phyloP scores from a whole-genome alignment of 2,888 invertebrate species.

The Lochmaea capreae region DNA sequence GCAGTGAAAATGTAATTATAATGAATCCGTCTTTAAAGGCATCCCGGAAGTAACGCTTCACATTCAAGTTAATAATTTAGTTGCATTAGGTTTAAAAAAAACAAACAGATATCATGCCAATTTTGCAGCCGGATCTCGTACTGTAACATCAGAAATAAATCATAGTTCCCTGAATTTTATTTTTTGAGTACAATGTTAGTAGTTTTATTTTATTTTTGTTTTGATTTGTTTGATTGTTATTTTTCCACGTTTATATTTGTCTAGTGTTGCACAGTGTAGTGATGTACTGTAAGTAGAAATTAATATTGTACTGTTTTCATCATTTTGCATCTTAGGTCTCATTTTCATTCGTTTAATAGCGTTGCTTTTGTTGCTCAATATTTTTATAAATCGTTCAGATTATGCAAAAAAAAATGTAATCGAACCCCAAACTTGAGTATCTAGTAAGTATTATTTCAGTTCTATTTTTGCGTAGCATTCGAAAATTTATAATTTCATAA shows the following conservation, averaged over 20 bases:
- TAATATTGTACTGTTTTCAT: not conserved
- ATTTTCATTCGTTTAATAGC: slow-evolving; percentile 3
- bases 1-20: too few species aligned
- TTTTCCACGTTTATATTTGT: not conserved
- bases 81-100: too few species aligned
- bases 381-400: not conserved
- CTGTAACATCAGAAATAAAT: too few species aligned
- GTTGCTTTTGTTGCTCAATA: slow-evolving; percentile 16
- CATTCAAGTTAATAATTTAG: too few species aligned
- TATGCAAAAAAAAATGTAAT: not conserved
- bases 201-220: not conserved
- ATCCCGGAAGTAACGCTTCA: too few species aligned
- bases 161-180: too few species aligned
- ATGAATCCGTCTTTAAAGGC: too few species aligned
- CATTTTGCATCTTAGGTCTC: slow-evolving; percentile 8
- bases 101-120: too few species aligned
- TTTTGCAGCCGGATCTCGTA: too few species aligned
- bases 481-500: too few species aligned
- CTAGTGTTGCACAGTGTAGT: slow-evolving; percentile 2
- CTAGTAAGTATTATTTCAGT: too few species aligned
- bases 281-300: not conserved
- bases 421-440: not conserved
- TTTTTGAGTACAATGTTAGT: slow-evolving; percentile 2
- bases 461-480: too few species aligned
- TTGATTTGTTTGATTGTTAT: not conserved